These are phyloP conservation scores for Hanleya hanleyi DNA, from an alignment of 2,888 invertebrate species.

Conservation along the genomic window DNA sequence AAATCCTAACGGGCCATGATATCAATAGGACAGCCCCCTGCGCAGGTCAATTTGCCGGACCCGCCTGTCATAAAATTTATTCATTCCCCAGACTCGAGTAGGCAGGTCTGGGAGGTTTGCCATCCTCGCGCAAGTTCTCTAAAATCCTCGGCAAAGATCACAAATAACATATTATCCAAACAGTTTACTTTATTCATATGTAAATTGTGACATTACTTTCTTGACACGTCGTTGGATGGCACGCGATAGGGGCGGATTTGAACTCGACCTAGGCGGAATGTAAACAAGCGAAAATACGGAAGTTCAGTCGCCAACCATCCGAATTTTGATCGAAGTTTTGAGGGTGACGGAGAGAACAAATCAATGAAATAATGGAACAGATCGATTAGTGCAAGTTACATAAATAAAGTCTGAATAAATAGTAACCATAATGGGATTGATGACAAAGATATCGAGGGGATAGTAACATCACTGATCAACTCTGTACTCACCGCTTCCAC, in stretches of 20 bases:
- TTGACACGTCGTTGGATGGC: not conserved
- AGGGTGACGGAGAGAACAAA: not conserved
- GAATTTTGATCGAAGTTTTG: not conserved
- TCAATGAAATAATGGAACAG: not conserved
- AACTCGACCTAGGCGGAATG: not conserved
- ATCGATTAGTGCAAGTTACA: not conserved
- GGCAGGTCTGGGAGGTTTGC: slow-evolving; percentile 6
- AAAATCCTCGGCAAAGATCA: not conserved
- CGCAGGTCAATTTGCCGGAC: not conserved
- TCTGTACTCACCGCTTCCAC: slow-evolving; percentile 30
- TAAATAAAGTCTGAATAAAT: slow-evolving; percentile 1
- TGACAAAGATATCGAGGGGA: not conserved
- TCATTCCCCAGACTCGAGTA: not conserved
- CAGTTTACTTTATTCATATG: slow-evolving; percentile 11
- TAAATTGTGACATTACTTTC: slow-evolving; percentile 1
- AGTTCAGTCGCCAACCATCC: not conserved
- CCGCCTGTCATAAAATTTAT: slow-evolving; percentile 5
- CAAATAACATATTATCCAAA: slow-evolving; percentile 9
- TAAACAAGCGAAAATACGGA: not conserved
- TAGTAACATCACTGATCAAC: slow-evolving; percentile 21
- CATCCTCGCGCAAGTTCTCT: not conserved
- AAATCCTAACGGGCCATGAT: not conserved
- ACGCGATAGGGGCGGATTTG: slow-evolving; percentile 3
- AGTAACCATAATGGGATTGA: not conserved
- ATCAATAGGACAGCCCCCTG: not conserved